Percentiles rank a stretch among this genome's conserved stretches.
phyloP scores from a whole-genome alignment of 2,888 invertebrate species.

The Bruchidius siliquastri region DNA sequence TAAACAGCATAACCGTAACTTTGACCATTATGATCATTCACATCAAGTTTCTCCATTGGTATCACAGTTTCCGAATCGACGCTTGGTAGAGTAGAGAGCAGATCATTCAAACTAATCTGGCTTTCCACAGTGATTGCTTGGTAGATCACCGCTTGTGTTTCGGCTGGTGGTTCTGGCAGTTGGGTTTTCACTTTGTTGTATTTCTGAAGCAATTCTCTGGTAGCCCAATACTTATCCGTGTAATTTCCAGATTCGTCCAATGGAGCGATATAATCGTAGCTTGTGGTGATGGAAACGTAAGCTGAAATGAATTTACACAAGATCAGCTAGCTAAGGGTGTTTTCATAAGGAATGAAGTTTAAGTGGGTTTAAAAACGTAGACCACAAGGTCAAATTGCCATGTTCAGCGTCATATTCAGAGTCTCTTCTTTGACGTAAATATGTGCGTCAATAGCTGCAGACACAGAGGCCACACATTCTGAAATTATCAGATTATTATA shows the following conservation, averaged over 20 bases:
- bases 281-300: constrained; percentile 43
- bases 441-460: no score
- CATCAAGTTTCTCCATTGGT: constrained; percentile 41
- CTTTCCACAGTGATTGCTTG: constrained; percentile 60
- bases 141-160: constrained; percentile 72
- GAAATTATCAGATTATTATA: no score
- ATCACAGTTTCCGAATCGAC: constrained; percentile 19
- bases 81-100: constrained; percentile 25
- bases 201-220: constrained; percentile 53
- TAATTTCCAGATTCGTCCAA: constrained; percentile 84
- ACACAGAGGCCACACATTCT: no score
- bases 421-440: no score
- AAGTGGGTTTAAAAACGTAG: no score
- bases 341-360: no score
- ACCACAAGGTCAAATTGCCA: no score
- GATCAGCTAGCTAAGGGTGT: no score
- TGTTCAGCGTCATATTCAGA: no score
- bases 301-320: constrained; percentile 23
- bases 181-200: constrained; percentile 39
- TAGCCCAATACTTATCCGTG: constrained; percentile 61
- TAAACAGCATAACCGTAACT: constrained; percentile 55
- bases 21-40: constrained; percentile 51
- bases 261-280: constrained; percentile 83
- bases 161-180: constrained; percentile 64
- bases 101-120: constrained; percentile 7